Base-by-base conservation (phyloP, 2,113 vertebrate genomes). In the Tragelaphus imberbis region DNA sequence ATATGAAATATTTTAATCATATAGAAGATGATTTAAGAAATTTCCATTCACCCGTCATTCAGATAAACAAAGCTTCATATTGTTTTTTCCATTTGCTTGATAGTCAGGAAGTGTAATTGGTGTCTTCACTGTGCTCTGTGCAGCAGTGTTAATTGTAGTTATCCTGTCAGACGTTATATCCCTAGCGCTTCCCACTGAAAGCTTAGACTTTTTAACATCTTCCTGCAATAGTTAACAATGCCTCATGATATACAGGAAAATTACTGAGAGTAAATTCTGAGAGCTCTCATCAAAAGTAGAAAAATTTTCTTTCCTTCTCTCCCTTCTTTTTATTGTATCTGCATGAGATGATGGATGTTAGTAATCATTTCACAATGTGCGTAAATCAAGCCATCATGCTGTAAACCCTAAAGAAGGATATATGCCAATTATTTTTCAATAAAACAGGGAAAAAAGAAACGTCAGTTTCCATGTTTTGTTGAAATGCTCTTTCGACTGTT, bases 1-100 rank as follows among this genome's bases (percentile, higher is more conserved):
- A 49, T 49, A 56, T 96, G 19, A 85, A 88, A 84, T 93, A 71
- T 23, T 93, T 93, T 2, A 33, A 11, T 91, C 11, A 19, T 27
- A 65, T 13, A 75, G 53, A 95, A 95, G 51, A 59, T 30, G 33
- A 49, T 40, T 93, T 58, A 25, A 81, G 25, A 90, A 90, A 82
- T 80, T 71, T 7, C 6, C 21, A 51, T 13, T 86, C 53, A 55
- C 9, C 11, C 7, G 71, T 82, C 68, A 61, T 40, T 80, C 23
- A 93, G 28, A 59, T 53, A 79, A 82, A 84, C 1, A 84, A 91
- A n/a, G 3, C 17, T 82, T 61, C 28, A 49, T 36, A 3, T 56
- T 53, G 3, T 80, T 75, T 86, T 77, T 61, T 49, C 7, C 63
- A 27, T 94, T 86, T 95, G 30, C 17, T 40, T 92, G 49, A 84